Conservation (phyloP, 2,797 vertebrate species). For the Centroberyx gerrardi region DNA sequence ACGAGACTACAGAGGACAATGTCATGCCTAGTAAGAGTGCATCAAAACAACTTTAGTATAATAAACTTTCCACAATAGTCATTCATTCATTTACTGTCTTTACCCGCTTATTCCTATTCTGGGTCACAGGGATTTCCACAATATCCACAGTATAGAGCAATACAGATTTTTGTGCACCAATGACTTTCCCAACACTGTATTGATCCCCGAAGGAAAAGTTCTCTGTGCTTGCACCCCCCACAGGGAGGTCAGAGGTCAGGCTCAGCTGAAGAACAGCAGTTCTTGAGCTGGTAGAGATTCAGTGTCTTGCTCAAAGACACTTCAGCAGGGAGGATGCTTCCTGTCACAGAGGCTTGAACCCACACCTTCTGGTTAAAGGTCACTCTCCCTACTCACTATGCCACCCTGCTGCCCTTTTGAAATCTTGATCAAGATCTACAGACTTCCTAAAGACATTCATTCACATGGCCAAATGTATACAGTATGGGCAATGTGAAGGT, state of each 20-base stretch:
- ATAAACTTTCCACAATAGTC: too few relatives aligned
- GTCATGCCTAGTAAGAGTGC: too few relatives aligned
- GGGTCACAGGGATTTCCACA: too few relatives aligned
- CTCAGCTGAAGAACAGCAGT: background rate
- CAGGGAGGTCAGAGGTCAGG: background rate
- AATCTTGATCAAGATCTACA: background rate
- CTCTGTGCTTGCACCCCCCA: background rate
- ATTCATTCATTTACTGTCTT: too few relatives aligned
- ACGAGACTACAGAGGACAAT: background rate
- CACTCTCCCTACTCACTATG: slow-evolving; percentile 2
- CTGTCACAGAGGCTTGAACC: background rate
- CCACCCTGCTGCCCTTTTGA: background rate
- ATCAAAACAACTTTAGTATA: too few relatives aligned
- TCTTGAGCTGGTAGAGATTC: too few relatives aligned
- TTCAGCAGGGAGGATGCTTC: background rate
- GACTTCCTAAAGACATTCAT: background rate
- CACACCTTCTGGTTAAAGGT: slow-evolving; percentile 15
- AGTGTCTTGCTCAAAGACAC: background rate
- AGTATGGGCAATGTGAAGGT: slow-evolving; percentile 2
- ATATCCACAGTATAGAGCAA: too few relatives aligned
- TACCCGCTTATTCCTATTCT: too few relatives aligned
- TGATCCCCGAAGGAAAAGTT: too few relatives aligned
- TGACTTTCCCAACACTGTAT: too few relatives aligned
- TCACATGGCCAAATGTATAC: background rate
- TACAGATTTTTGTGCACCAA: too few relatives aligned